Base-by-base conservation (phyloP, 2,113 vertebrate genomes). In the Amphiprion percula region DNA sequence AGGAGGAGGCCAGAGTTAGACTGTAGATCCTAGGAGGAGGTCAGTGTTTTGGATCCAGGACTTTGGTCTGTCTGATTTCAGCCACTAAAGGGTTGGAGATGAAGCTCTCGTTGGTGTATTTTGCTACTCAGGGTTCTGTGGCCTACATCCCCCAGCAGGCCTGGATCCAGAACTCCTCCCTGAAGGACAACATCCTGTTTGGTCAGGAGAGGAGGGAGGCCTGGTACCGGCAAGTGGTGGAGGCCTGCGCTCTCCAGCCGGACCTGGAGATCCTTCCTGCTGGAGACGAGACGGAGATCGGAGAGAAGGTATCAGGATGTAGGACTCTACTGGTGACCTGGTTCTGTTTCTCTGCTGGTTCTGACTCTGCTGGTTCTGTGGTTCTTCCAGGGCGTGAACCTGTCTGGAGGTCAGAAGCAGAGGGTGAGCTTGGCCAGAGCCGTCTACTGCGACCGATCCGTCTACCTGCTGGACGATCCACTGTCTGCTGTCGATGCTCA, bases 341-440 rank as follows among this genome's bases (percentile, higher is more conserved):
- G 26, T 26, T 26, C 26, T 26, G 26, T 26, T 6, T 5, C 30
- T 30, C 6, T 30, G 30, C 6, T 30, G 6, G 30, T 30, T 5
- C 30, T 30, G 4, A 30, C 30, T 30, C 30, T 30, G 30, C 30
- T 30, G 16, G 12, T 53, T 11, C 53, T 26, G 53, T 12, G 4
- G 10, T 24, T 15, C 53, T 55, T 16, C 1, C 84, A 99, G 98
- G 98, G 98, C 0, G 96, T 99, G 68, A 99, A 99, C 92, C 94
- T 99, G 69, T 99, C 97, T 0, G 98, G 98, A 28, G 98, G 97
- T 28, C 97, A 99, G 93, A 99, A 99, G 63, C 97, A 99, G 86
- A 89, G 98, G 2, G 96, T 99, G 82, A 98, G 97, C 82, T 91
- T 99, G 82, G 98, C 98, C 67, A 93, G 97, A 50, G 97, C 98